Base-by-base conservation (phyloP, 2,113 vertebrate species). In the Raja brachyura region DNA sequence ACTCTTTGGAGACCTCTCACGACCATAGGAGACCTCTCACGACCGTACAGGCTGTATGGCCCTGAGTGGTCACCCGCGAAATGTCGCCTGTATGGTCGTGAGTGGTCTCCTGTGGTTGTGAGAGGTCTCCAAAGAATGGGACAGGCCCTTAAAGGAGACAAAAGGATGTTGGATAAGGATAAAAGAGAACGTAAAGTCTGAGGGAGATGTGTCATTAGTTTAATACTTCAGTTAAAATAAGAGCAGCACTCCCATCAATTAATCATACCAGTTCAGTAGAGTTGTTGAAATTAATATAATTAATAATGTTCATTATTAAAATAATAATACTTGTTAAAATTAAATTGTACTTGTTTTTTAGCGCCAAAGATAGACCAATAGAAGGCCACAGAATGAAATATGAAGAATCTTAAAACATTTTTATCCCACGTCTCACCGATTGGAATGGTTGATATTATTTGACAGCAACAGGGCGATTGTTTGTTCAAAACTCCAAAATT, bases 401-500 rank as follows among this genome's bases (percentile, higher is more conserved):
- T 73, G 28, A 10, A 92, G 90, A 92, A 73, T 92, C n/a, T n/a
- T 73, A 13, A 66, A 48, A 66, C 22, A 18, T 31, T 39, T 68
- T 92, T 92, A 8, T 11, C 20, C 61, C 0, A 22, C 20, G 54
- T 31, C 63, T 25, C 66, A 70, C 31, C 39, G 39, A 73, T 73
- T 18, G 20, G n/a, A 20, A 92, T 39, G 18, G n/a, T 70, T 73
- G 48, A 92, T 20, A 70, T 90, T 33, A 68, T 10, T 11, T 25
- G 20, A 33, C 66, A 31, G 25, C 54, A 92, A n/a, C n/a, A 48
- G 14, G 90, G 70, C 2, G 48, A 92, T 92, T 92, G 18, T 73
- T 92, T 48, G 70, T n/a, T 73, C 18, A 25, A 92, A 92, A 73
- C 73, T 92, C 16, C 90, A 70, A 92, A 92, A 73, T 92, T 25